Percentiles rank a stretch among this genome's conserved stretches.
These are phyloP conservation scores for Acleris sparsana DNA, from an alignment of 2,888 invertebrate species.

Conservation along the genomic window DNA sequence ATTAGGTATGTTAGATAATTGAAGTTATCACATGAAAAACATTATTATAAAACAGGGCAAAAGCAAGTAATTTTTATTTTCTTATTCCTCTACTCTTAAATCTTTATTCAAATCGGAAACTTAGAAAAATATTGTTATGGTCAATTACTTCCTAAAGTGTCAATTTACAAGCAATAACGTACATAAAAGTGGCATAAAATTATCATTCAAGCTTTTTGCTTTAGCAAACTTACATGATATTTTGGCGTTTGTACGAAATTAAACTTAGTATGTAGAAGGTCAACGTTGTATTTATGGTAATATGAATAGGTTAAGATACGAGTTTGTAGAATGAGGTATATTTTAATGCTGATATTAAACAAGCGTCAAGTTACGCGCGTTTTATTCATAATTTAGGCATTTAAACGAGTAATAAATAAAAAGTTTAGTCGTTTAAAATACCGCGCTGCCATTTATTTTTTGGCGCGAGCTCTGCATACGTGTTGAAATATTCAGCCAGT, in stretches of 20 bases:
- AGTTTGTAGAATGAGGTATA: not conserved
- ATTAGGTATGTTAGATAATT: no score
- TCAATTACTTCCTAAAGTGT: slow-evolving; percentile 5
- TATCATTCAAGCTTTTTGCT: slow-evolving; percentile 1
- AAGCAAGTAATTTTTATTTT: no score
- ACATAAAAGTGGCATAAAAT: slow-evolving; percentile 17
- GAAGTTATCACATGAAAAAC: no score
- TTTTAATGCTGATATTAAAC: slow-evolving; percentile 17
- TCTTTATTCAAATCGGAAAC: not conserved
- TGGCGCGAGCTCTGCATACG: slow-evolving; percentile 13
- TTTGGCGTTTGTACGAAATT: not conserved
- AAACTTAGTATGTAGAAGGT: not conserved
- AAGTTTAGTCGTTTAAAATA: slow-evolving; percentile 32
- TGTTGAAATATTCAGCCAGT: slow-evolving; percentile 12
- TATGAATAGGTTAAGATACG: not conserved
- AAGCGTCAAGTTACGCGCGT: slow-evolving; percentile 21
- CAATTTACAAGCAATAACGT: slow-evolving; percentile 18
- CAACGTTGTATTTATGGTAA: not conserved
- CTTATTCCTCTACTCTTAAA: not conserved
- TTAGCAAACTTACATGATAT: not conserved
- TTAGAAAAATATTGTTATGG: no score
- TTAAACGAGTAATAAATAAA: slow-evolving; percentile 31
- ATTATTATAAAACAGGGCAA: no score
- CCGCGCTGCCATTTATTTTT: slow-evolving; percentile 17
- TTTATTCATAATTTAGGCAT: slow-evolving; percentile 32